Base-by-base conservation (phyloP, 1,140 invertebrate genomes). In the Sycophila sp. region DNA sequence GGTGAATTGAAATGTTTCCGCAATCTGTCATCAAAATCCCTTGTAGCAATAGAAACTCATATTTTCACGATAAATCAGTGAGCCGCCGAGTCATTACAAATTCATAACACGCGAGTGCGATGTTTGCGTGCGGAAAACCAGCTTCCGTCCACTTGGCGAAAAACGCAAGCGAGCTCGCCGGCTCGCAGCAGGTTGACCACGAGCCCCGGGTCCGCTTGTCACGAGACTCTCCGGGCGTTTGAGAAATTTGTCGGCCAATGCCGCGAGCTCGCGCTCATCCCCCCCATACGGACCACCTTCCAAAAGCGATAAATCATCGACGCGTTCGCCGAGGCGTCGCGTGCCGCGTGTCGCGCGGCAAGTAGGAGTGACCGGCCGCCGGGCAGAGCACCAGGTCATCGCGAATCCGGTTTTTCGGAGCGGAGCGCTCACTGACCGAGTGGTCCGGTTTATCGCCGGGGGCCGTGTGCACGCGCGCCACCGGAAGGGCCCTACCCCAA, bases 331-430 rank as follows among this genome's bases (percentile, higher is more conserved):
- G 42, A 45, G 24, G 17, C 7, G 13, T n/a, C 22, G 51, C 38
- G 53, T 30, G 69, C 32, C 83, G 79, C 82, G 83, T 84, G 84
- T 78, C 82, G 70, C 58, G 59, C n/a, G n/a, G n/a, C n/a, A 74
- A 75, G 73, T 47, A 84, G 82, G 83, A 85, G 83, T 84, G 83
- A 85, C 80, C 79, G 68, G 24, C 73, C 76, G 71, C 60, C 73
- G 55, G n/a, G 3, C 2, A 3, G 40, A 71, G 70, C 67, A 76
- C 67, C 78, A 78, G 80, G 81, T 83, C 80, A 77, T 36, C 47
- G 53, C 63, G 69, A 66, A 56, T 59, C 72, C 71, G 49, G 73
- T 69, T 74, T 73, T 60, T 51, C 34, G 45, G 70, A 32, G 15
- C 60, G 63, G 62, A 71, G 2, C n/a, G 15, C 28, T n/a, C n/a